Evolutionary conservation across 2,797 vertebrate genomes (phyloP).

Genomic region (Chelon labrosus): DNA sequence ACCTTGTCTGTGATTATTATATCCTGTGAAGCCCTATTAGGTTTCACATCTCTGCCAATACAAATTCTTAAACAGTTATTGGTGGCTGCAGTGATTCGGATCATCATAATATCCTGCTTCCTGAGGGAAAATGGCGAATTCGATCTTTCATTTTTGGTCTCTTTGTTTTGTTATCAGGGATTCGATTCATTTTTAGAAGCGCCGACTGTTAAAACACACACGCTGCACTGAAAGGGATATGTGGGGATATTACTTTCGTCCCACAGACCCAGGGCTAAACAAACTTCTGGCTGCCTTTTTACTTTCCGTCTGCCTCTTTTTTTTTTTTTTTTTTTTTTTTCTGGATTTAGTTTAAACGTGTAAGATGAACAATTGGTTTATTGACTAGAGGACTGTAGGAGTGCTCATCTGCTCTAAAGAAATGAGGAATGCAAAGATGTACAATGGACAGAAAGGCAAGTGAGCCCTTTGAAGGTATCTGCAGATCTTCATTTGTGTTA

Average conservation of each 20-base stretch:
- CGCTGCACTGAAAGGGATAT: conserved; percentile 45
- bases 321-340: no score
- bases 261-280: conserved; percentile 21
- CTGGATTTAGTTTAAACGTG: conserved; percentile 11
- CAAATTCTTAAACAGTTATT: conserved; percentile 62
- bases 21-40: conserved; percentile 45
- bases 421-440: neutral
- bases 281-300: conserved; percentile 10
- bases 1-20: conserved; percentile 42
- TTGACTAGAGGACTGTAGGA: neutral
- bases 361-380: conserved; percentile 2
- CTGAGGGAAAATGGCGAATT: conserved; percentile 50
- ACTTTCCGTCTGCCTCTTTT: no score
- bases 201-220: conserved; percentile 52
- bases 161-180: conserved; percentile 57
- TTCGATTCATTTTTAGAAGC: conserved; percentile 51
- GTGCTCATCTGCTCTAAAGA: neutral
- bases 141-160: conserved; percentile 49
- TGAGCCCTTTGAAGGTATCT: neutral
- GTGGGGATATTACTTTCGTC: conserved; percentile 36
- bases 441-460: neutral
- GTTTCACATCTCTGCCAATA: conserved; percentile 59
- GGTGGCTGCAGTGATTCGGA: conserved; percentile 52
- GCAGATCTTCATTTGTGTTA: neutral
- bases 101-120: conserved; percentile 60